Evolutionary conservation across 2,113 vertebrate genomes (phyloP).

Genomic region (Carettochelys insculpta): DNA sequence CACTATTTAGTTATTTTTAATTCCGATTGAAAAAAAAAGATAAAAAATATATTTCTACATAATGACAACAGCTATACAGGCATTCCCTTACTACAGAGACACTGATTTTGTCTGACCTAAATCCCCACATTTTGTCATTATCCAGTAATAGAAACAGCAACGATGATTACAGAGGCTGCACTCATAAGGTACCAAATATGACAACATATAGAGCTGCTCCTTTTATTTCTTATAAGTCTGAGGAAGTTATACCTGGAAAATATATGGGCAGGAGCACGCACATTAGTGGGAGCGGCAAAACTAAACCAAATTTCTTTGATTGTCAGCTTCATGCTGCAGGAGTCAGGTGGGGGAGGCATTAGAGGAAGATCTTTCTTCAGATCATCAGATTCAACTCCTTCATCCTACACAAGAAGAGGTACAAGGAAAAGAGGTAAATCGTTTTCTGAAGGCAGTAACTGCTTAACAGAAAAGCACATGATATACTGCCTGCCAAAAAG

Average conservation of each 20-base stretch:
- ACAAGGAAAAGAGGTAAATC: not conserved
- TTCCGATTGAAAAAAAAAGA: not conserved
- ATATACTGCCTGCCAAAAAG: not conserved
- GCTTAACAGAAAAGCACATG: not conserved
- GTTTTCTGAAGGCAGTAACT: not conserved
- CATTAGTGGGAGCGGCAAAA: constrained; percentile 97
- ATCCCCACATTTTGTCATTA: not conserved
- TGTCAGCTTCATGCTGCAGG: constrained; percentile 98
- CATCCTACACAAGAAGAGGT: constrained; percentile 81
- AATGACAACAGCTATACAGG: not conserved
- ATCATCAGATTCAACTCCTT: constrained; percentile 98
- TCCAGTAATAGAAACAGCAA: not conserved
- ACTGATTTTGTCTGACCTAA: not conserved
- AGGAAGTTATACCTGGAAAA: constrained; percentile 86
- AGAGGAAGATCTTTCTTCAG: constrained; percentile 96
- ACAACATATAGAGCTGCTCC: not conserved
- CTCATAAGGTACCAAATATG: not conserved
- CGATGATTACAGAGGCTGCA: not conserved
- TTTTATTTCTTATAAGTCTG: not conserved
- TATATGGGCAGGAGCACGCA: constrained; percentile 87
- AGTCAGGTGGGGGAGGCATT: constrained; percentile 96
- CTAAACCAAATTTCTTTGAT: constrained; percentile 99
- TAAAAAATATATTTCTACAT: not conserved
- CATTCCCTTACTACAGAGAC: not conserved
- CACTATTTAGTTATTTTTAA: not conserved